Conservation (phyloP, 2,113 vertebrate genomes). For the Thalassarche chlororhynchos region DNA sequence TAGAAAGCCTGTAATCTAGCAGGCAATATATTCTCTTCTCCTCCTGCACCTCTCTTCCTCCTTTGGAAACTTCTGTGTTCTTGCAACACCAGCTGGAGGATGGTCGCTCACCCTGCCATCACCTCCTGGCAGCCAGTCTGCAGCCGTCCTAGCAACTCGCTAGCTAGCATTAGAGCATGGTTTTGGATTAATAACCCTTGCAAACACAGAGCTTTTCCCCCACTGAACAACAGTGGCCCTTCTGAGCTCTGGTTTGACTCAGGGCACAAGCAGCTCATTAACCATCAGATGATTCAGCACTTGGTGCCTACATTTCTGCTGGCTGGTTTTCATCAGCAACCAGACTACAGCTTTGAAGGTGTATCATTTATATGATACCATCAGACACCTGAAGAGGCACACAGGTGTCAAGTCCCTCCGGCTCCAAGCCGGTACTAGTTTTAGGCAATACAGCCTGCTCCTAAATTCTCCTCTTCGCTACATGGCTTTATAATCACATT, state of each 20-base stretch:
- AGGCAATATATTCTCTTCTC: background rate
- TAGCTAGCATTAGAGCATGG: background rate
- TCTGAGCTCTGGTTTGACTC: constrained; percentile 27
- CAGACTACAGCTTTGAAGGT: constrained; percentile 32
- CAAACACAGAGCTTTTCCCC: background rate
- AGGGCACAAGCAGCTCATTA: constrained; percentile 30
- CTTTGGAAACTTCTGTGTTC: background rate
- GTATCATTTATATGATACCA: constrained; percentile 19
- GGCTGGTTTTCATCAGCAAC: constrained; percentile 20
- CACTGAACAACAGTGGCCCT: background rate
- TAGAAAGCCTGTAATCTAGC: background rate
- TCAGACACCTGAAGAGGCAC: constrained; percentile 4
- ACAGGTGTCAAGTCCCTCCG: background rate
- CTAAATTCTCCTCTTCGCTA: background rate
- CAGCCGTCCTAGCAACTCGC: accelerated
- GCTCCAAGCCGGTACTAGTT: background rate
- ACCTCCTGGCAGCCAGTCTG: background rate
- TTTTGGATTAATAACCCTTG: background rate
- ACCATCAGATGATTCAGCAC: constrained; percentile 45
- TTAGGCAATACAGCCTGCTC: background rate
- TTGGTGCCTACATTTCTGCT: background rate
- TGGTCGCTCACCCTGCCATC: background rate
- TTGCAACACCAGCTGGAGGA: background rate
- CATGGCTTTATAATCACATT: background rate
- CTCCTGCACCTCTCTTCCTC: background rate